Conservation (phyloP, 2,797 vertebrate genomes). For the Notolepis coatsorum region DNA sequence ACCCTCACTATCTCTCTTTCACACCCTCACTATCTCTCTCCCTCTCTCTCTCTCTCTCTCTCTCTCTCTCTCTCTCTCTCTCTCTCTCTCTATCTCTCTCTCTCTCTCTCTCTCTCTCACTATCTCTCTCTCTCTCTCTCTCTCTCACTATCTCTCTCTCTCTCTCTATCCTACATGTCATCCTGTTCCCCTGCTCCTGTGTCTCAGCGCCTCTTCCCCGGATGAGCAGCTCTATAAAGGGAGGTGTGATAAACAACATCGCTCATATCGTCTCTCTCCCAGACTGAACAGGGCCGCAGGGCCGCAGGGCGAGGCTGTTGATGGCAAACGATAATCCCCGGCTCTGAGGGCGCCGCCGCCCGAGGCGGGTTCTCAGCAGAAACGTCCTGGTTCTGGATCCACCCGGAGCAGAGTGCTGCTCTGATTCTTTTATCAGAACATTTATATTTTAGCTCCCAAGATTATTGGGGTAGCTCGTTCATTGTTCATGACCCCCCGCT, state of each 20-base stretch:
- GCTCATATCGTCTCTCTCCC: not conserved
- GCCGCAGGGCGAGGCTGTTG: not conserved
- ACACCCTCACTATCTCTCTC: not conserved
- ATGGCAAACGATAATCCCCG: too few relatives aligned
- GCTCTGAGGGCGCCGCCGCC: too few relatives aligned
- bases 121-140: constrained; percentile 8
- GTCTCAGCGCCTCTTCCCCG: not conserved
- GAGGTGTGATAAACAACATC: not conserved
- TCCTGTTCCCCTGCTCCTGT: not conserved
- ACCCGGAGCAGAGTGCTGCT: too few relatives aligned
- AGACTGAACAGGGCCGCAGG: not conserved
- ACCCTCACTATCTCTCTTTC: constrained; percentile 15
- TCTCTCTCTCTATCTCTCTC: not conserved
- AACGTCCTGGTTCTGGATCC: too few relatives aligned
- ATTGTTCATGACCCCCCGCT: too few relatives aligned
- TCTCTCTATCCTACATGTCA: not conserved
- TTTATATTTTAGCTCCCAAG: too few relatives aligned
- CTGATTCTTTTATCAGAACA: too few relatives aligned
- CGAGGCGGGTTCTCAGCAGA: too few relatives aligned
- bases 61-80: constrained; percentile 9
- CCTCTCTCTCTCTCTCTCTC: constrained; percentile 5
- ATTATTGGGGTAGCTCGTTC: too few relatives aligned
- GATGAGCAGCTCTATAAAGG: not conserved
- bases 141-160: not conserved
- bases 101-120: constrained; percentile 4